Base-by-base conservation (phyloP, 53 echinoderm and acorn worm species). In the Luidia sarsii region DNA sequence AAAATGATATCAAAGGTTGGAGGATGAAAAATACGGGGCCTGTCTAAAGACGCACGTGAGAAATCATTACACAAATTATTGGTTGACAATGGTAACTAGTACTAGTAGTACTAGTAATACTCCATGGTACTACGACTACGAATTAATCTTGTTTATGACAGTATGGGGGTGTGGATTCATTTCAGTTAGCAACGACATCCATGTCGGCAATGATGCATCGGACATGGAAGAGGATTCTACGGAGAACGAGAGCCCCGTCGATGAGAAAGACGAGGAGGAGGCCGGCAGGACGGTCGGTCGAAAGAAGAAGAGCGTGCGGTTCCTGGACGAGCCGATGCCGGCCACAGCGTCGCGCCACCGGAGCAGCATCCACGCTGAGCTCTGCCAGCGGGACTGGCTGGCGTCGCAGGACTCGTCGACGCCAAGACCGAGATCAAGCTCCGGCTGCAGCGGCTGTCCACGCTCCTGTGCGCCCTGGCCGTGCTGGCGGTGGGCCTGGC, bases 281-380 rank as follows among this genome's bases (percentile, higher is more conserved):
- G n/a, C n/a, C n/a, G n/a, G n/a, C n/a, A n/a, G n/a, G n/a, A n/a
- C n/a, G n/a, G n/a, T n/a, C 41, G 22, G 19, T 46, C 59, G 46
- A 22, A 39, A 74, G 48, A 77, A 41, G n/a, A 50, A 37, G 55
- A 77, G 46, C 32, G 61, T 77, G 25, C 77, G 77, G 24, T 77
- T 77, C 61, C 7, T 77, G 6, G 60, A 60, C n/a, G 43, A 19
- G 41, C n/a, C n/a, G 60, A n/a, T n/a, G n/a, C n/a, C n/a, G n/a
- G n/a, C 46, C 39, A 59, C 33, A 41, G 18, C 35, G 39, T 57
- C 22, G 25, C 46, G 30, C 19, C 75, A 24, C n/a, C 57, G 75
- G 38, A 59, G 61, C 14, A 61, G 77, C 77, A 77, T 77, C 46
- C 77, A 77, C 77, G 77, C 45, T 10, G 77, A 77, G 61, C 61